Percentiles rank a stretch among this genome's conserved stretches.
These are phyloP conservation scores for Drosophila sucinea DNA, from an alignment of 1,140 invertebrate species.

Conservation along the genomic window DNA sequence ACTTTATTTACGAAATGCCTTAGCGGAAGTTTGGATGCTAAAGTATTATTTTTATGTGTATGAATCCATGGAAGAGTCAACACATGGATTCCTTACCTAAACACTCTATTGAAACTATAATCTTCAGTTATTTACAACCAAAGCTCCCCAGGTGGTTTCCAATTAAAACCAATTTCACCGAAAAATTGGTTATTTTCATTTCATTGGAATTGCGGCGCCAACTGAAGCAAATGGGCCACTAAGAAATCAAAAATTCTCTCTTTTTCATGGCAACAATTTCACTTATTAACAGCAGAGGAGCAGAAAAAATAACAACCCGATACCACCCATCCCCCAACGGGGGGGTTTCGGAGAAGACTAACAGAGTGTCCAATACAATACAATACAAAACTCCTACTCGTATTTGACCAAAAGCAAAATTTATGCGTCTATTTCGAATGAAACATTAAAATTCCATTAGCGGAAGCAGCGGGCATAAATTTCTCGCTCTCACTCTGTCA, in stretches of 20 bases:
- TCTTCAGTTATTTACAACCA: background rate
- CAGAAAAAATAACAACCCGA: constrained; percentile 5
- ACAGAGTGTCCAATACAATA: constrained; percentile 26
- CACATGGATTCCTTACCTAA: background rate
- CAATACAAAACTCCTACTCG: constrained; percentile 12
- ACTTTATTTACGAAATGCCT: too few species aligned
- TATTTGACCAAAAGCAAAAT: constrained; percentile 63
- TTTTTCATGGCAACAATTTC: constrained; percentile 56
- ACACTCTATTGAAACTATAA: background rate
- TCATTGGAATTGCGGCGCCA: constrained; percentile 62
- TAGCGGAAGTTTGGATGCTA: too few species aligned
- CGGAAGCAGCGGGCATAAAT: constrained; percentile 69
- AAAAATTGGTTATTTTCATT: constrained; percentile 40
- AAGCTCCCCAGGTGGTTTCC: constrained; percentile 28
- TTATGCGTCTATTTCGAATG: constrained; percentile 72
- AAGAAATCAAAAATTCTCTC: constrained; percentile 16
- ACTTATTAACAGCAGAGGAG: constrained; percentile 46
- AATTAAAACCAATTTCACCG: constrained; percentile 45
- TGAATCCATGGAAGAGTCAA: background rate
- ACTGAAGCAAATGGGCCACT: constrained; percentile 45
- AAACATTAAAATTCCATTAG: constrained; percentile 82
- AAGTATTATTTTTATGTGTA: background rate
- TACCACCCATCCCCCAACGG: constrained; percentile 8
- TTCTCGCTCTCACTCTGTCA: constrained; percentile 20
- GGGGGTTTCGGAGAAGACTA: background rate